phyloP scores from a whole-genome alignment of 2,797 vertebrate species.

The Halcyon leucocephala region DNA sequence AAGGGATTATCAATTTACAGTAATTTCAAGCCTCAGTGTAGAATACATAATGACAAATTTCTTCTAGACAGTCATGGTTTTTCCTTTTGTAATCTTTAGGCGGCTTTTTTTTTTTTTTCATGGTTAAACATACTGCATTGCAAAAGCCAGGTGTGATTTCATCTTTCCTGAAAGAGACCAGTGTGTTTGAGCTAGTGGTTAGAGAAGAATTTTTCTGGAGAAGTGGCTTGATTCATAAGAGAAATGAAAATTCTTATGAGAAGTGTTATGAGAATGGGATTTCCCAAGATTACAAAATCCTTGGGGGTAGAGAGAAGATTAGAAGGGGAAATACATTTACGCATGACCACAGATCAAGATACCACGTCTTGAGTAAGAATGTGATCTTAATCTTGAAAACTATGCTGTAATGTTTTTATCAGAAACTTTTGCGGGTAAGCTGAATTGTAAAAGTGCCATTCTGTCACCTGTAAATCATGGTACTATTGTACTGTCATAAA shows the following conservation, averaged over 20 bases:
- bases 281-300: neutral
- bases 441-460: neutral
- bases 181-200: fast-evolving
- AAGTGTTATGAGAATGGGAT: neutral
- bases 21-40: neutral
- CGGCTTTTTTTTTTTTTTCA: neutral
- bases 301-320: neutral
- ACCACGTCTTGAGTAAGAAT: neutral
- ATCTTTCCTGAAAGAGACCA: neutral
- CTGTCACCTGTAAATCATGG: neutral
- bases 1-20: neutral
- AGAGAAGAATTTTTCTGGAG: slow-evolving; percentile 6
- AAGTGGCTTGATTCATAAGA: neutral
- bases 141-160: neutral
- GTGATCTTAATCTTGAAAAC: neutral
- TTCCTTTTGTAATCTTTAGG: neutral
- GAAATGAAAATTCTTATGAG: neutral
- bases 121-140: neutral
- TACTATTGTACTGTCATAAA: neutral
- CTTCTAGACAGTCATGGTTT: neutral
- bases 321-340: slow-evolving; percentile 4
- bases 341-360: neutral
- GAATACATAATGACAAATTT: neutral
- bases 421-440: neutral
- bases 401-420: neutral